phyloP scores from a whole-genome alignment of 2,888 invertebrate species.

The Taenaris catops region DNA sequence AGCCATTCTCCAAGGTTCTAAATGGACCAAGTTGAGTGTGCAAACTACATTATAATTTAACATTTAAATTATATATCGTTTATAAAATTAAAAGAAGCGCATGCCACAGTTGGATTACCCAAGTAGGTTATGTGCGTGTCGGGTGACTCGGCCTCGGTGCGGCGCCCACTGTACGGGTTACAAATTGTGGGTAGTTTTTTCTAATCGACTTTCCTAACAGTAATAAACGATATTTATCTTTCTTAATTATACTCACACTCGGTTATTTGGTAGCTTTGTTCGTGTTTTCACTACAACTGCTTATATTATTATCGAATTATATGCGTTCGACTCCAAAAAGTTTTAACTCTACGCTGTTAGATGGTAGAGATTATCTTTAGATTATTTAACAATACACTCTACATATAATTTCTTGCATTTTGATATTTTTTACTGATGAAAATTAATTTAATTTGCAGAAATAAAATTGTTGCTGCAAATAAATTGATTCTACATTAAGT shows the following conservation, averaged over 20 bases:
- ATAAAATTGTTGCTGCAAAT: no score
- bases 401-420: no score
- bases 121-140: conserved; percentile 67
- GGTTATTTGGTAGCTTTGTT: conserved; percentile 68
- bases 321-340: conserved; percentile 66
- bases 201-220: conserved; percentile 78
- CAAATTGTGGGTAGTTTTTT: conserved; percentile 80
- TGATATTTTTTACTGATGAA: no score
- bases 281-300: conserved; percentile 65
- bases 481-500: no score
- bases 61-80: no score
- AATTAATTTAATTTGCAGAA: no score
- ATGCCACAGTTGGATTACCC: conserved; percentile 35
- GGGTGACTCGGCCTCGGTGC: conserved; percentile 29
- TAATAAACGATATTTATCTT: conserved; percentile 81
- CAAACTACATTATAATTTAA: no score
- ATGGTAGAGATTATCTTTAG: no score
- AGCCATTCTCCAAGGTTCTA: no score
- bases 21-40: no score
- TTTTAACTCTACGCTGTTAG: no score
- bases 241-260: conserved; percentile 76
- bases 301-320: conserved; percentile 74
- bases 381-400: no score
- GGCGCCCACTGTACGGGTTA: conserved; percentile 78
- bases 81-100: conserved; percentile 34